Percentiles rank a stretch among this genome's conserved stretches.
These are phyloP conservation scores for Drosophila trichaetosa DNA, from an alignment of 2,888 invertebrate genomes.

Conservation along the genomic window DNA sequence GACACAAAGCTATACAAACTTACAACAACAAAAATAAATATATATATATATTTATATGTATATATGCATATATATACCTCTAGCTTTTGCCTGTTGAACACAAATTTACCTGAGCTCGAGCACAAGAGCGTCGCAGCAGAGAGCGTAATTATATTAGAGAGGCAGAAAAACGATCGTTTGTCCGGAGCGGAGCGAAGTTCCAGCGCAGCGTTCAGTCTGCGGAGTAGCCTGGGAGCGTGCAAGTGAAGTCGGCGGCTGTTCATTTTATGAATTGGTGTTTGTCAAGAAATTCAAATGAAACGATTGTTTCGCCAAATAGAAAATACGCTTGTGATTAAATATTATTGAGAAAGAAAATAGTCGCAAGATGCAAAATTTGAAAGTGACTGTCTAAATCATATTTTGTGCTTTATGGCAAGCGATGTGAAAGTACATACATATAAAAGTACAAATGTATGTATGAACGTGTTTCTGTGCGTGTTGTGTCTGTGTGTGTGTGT, in stretches of 20 bases:
- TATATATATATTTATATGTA: not conserved
- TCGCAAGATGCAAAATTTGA: conserved; percentile 20
- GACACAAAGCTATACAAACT: conserved; percentile 27
- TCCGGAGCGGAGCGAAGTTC: conserved; percentile 16
- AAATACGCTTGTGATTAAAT: conserved; percentile 32
- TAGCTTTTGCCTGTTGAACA: conserved; percentile 67
- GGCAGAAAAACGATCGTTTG: conserved; percentile 45
- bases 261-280: conserved; percentile 19
- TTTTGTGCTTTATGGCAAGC: not conserved
- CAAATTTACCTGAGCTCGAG: conserved; percentile 48
- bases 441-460: not conserved
- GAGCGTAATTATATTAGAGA: conserved; percentile 27
- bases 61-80: not conserved
- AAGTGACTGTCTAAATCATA: conserved; percentile 10
- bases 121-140: conserved; percentile 14
- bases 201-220: conserved; percentile 62
- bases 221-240: conserved; percentile 51
- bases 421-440: not conserved
- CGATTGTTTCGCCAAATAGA: conserved; percentile 10
- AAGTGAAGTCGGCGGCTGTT: conserved; percentile 31
- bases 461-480: conserved; percentile 16
- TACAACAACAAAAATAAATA: conserved; percentile 8
- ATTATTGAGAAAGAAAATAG: conserved; percentile 22
- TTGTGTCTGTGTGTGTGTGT: conserved; percentile 4
- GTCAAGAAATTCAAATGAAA: conserved; percentile 24